These are phyloP conservation scores for Arctia plantaginis DNA, from an alignment of 2,888 invertebrate genomes.

Conservation along the genomic window DNA sequence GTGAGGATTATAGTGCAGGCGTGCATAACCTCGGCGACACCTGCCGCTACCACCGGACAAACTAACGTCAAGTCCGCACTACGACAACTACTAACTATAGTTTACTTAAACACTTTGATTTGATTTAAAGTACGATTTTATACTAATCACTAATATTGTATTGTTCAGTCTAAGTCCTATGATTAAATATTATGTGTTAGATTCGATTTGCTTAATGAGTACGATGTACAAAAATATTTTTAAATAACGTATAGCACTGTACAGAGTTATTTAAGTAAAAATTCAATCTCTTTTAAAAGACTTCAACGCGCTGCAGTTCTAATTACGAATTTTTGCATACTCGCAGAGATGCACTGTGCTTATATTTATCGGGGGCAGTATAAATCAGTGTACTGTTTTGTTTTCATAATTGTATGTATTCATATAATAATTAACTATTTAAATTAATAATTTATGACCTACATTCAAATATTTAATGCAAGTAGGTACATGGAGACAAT, in stretches of 20 bases:
- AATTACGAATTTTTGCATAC: conserved; percentile 14
- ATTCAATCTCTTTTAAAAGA: conserved; percentile 73
- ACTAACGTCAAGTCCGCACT: conserved; percentile 14
- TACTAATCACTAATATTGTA: neutral
- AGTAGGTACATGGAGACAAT: neutral
- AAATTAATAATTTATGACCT: neutral
- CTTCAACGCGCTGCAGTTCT: conserved; percentile 74
- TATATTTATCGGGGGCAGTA: neutral
- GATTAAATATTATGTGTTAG: neutral
- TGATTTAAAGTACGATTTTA: neutral
- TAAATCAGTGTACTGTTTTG: neutral
- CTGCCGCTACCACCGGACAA: conserved; percentile 53
- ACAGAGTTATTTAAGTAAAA: neutral
- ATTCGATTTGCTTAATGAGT: neutral
- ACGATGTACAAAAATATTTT: neutral
- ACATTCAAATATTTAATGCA: neutral
- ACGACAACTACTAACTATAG: conserved; percentile 10
- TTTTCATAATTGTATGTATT: neutral
- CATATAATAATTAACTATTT: no score
- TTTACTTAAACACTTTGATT: neutral
- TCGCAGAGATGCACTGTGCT: neutral
- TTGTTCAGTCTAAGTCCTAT: neutral
- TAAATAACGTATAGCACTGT: neutral
- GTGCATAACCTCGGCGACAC: conserved; percentile 62
- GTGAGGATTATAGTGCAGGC: conserved; percentile 65